phyloP scores from a whole-genome alignment of 2,113 vertebrate genomes.

The Calypte anna region DNA sequence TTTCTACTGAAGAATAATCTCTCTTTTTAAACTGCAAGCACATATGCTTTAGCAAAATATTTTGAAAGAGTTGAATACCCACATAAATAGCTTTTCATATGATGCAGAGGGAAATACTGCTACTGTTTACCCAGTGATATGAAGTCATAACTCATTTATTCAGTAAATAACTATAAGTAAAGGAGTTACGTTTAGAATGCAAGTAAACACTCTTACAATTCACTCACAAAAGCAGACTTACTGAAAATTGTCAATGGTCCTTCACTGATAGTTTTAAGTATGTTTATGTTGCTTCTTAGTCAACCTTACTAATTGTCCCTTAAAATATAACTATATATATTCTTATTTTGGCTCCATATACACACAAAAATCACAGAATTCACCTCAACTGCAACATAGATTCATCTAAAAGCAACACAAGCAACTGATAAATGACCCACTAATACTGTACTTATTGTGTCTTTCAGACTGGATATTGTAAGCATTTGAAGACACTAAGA shows the following conservation, averaged over 20 bases:
- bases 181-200: neutral
- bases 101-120: neutral
- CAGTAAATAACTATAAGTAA: neutral
- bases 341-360: neutral
- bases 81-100: neutral
- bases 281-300: neutral
- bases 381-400: neutral
- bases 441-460: neutral
- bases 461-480: neutral
- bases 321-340: neutral
- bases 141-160: neutral
- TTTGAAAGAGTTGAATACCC: neutral
- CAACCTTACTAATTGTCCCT: neutral
- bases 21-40: neutral
- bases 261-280: neutral
- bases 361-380: neutral
- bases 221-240: neutral
- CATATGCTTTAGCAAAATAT: neutral
- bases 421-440: neutral
- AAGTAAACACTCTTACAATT: neutral
- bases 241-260: neutral
- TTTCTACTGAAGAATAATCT: neutral
- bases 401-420: neutral
- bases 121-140: neutral
- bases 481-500: constrained; percentile 22